Conservation (phyloP, 2,888 invertebrate genomes). For the Synergus japonicus region DNA sequence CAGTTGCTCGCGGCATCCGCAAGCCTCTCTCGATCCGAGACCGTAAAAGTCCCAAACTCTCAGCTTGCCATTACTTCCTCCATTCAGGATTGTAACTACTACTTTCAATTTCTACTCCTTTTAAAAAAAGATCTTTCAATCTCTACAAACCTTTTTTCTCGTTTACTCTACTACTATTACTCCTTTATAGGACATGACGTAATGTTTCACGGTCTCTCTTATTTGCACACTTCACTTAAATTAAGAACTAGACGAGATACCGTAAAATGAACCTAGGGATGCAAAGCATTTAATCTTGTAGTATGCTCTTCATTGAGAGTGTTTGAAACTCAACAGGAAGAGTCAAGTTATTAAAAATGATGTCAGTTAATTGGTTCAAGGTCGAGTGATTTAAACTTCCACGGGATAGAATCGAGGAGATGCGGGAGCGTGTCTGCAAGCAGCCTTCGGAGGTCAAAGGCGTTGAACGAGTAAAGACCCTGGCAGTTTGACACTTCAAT, state of each 20-base stretch:
- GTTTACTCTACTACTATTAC: background rate
- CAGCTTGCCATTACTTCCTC: slow-evolving; percentile 35
- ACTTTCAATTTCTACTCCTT: slow-evolving; percentile 12
- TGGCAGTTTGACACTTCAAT: slow-evolving; percentile 14
- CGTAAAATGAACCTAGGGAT: background rate
- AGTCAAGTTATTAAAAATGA: slow-evolving; percentile 35
- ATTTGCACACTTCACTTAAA: too few relatives aligned
- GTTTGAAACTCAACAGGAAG: background rate
- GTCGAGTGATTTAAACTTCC: slow-evolving; percentile 48
- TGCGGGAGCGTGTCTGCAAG: background rate
- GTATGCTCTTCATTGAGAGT: background rate
- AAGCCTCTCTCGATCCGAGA: slow-evolving; percentile 56
- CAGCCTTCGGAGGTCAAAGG: slow-evolving; percentile 14
- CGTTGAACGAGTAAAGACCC: slow-evolving; percentile 8
- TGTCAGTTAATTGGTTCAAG: slow-evolving; percentile 54
- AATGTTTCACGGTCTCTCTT: background rate
- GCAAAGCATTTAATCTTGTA: background rate
- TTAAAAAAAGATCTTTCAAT: background rate
- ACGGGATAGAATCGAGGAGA: slow-evolving; percentile 39
- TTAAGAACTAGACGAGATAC: background rate
- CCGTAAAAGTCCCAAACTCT: slow-evolving; percentile 51
- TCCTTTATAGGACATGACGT: background rate
- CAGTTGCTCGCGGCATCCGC: slow-evolving; percentile 74
- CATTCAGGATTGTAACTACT: slow-evolving; percentile 28
- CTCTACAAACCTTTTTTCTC: background rate